Conservation (phyloP, 1,140 invertebrate genomes). For the Micrasema longulum region DNA sequence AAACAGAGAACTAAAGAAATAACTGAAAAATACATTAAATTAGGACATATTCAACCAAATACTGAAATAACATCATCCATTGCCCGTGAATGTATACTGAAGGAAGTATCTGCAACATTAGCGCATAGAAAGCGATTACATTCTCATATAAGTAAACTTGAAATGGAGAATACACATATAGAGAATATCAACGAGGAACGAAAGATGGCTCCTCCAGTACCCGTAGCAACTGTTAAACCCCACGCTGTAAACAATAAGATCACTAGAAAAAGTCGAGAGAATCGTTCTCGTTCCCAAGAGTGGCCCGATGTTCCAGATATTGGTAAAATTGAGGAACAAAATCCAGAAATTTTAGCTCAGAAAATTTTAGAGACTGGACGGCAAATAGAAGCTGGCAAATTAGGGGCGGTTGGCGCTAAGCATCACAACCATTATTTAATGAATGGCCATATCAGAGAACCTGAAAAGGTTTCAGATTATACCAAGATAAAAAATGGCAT, state of each 20-base stretch:
- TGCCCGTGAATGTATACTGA: conserved; percentile 82
- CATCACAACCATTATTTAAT: conserved; percentile 61
- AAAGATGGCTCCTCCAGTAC: conserved; percentile 69
- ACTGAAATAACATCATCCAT: conserved; percentile 73
- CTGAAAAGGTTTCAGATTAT: conserved; percentile 59
- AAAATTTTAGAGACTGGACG: conserved; percentile 90
- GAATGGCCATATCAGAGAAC: conserved; percentile 63
- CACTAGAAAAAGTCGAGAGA: conserved; percentile 76
- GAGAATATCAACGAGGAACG: conserved; percentile 77
- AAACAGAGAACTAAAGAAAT: conserved; percentile 76
- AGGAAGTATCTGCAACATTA: conserved; percentile 86
- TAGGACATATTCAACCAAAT: conserved; percentile 67
- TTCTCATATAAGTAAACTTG: conserved; percentile 79
- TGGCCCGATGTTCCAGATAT: conserved; percentile 92
- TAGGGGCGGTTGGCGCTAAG: conserved; percentile 57
- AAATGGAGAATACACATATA: conserved; percentile 80
- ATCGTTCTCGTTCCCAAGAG: conserved; percentile 84
- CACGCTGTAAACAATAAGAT: conserved; percentile 64
- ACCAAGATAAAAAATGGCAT: conserved; percentile 47
- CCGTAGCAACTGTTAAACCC: conserved; percentile 64
- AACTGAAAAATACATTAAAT: conserved; percentile 73
- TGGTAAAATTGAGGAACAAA: conserved; percentile 91
- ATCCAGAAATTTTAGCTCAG: conserved; percentile 88
- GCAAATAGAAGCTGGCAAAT: conserved; percentile 86
- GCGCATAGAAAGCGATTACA: conserved; percentile 84